A percentile compares a stretch with the other conserved stretches of the same genome.
phyloP scores from a whole-genome alignment of 2,113 vertebrate genomes.

The Mellivora capensis region DNA sequence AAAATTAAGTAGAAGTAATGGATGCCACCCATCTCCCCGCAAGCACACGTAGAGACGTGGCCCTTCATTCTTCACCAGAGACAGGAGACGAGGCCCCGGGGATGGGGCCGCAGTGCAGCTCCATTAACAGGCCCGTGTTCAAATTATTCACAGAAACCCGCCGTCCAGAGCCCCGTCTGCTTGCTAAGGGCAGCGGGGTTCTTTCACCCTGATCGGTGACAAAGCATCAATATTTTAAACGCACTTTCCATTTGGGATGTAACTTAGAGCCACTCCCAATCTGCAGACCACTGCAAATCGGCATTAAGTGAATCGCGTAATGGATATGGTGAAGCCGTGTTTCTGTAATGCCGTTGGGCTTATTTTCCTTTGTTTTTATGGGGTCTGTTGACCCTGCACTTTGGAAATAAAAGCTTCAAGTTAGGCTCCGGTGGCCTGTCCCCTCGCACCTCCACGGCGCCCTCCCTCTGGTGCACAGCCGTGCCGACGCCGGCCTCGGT shows the following conservation, averaged over 20 bases:
- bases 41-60: neutral
- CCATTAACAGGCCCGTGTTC: neutral
- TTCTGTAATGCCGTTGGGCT: too few species aligned
- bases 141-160: neutral
- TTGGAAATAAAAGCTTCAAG: neutral
- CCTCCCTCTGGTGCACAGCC: fast-evolving
- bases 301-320: neutral
- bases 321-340: neutral
- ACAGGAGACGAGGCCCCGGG: neutral
- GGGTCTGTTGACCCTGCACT: neutral
- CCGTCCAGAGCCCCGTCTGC: fast-evolving
- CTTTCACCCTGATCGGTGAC: fast-evolving
- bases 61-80: slow-evolving; percentile 7
- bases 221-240: neutral
- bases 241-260: neutral
- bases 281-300: neutral
- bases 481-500: fast-evolving
- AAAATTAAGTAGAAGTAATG: slow-evolving; percentile 59
- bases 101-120: fast-evolving
- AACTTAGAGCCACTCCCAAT: neutral
- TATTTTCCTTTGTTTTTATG: neutral
- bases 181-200: neutral
- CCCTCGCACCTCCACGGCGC: fast-evolving
- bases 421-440: fast-evolving
- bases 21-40: neutral